These are phyloP conservation scores for Thamnophis elegans DNA, from an alignment of 2,797 vertebrate genomes.

Conservation along the genomic window DNA sequence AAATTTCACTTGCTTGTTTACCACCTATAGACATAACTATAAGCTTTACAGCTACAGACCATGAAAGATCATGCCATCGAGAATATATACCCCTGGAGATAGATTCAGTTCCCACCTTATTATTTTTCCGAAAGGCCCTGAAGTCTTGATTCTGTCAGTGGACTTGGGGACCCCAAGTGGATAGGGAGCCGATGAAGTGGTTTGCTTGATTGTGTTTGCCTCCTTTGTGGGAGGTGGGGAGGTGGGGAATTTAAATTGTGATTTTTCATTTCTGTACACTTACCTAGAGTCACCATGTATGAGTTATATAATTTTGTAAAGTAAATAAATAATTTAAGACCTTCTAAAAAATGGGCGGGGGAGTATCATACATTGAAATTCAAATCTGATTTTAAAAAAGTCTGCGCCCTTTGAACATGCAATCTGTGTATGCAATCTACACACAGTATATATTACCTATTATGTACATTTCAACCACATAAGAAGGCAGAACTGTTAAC, in stretches of 20 bases:
- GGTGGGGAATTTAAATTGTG: background rate
- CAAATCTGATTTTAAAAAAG: background rate
- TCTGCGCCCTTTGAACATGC: background rate
- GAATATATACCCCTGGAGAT: background rate
- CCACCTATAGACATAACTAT: background rate
- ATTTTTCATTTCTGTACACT: background rate
- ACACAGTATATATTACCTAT: background rate
- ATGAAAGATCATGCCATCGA: no score
- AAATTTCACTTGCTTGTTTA: background rate
- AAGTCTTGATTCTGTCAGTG: background rate
- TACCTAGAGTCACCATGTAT: background rate
- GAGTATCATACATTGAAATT: background rate
- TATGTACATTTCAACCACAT: background rate
- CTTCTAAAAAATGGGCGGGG: background rate
- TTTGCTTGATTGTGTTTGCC: background rate
- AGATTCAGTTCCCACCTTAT: background rate
- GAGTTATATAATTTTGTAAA: background rate
- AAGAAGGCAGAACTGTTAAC: background rate
- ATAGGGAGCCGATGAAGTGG: background rate
- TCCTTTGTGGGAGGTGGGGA: no score
- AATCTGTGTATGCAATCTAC: no score
- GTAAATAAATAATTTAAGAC: background rate
- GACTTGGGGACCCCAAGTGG: background rate
- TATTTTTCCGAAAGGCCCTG: background rate
- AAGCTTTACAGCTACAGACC: background rate